Evolutionary conservation across 2,113 vertebrate species (phyloP).

Genomic region (Trogon melanurus): DNA sequence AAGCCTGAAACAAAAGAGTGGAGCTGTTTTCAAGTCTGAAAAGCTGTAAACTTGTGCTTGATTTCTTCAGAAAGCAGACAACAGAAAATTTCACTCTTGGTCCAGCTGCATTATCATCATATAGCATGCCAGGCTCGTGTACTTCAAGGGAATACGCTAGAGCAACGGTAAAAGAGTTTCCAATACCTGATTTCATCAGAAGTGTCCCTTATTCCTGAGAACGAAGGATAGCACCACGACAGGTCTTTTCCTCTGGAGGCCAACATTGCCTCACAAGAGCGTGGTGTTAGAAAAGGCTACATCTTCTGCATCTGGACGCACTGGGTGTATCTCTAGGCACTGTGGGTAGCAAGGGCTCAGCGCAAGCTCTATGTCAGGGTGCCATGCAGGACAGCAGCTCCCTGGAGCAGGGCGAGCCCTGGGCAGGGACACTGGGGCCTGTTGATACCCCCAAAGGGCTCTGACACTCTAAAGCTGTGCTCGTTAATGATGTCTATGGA

Average conservation of each 20-base stretch:
- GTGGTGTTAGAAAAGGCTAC: neutral
- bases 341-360: neutral
- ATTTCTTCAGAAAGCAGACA: neutral
- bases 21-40: neutral
- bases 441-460: neutral
- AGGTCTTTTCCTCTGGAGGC: neutral
- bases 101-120: neutral
- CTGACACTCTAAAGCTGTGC: neutral
- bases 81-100: neutral
- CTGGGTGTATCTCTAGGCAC: accelerated
- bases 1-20: neutral
- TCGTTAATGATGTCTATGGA: neutral
- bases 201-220: neutral
- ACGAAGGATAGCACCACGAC: neutral
- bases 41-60: neutral
- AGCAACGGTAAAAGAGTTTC: neutral
- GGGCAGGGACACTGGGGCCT: too few relatives aligned
- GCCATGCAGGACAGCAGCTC: accelerated
- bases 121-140: accelerated
- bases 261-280: neutral
- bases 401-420: neutral
- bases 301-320: neutral
- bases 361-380: neutral
- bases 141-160: neutral
- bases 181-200: neutral